These are phyloP conservation scores for Loripinus fragilis DNA, from an alignment of 2,888 invertebrate species.

Conservation along the genomic window DNA sequence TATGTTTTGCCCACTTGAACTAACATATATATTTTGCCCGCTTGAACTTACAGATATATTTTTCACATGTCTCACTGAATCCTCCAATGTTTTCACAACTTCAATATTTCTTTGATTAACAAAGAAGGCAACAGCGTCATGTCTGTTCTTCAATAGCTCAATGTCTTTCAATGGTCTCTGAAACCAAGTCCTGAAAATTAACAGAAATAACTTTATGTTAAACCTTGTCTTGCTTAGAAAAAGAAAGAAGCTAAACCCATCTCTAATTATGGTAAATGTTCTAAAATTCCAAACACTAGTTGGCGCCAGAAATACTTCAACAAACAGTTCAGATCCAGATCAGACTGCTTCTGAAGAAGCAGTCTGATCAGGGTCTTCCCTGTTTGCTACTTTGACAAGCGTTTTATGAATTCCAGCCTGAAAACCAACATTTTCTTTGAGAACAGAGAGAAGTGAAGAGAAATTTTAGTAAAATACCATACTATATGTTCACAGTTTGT, in stretches of 20 bases:
- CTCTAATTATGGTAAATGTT: too few relatives aligned
- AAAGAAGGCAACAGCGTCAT: slow-evolving; percentile 89
- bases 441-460: too few relatives aligned
- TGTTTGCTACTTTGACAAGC: too few relatives aligned
- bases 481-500: too few relatives aligned
- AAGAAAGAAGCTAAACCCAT: not conserved
- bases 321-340: slow-evolving; percentile 12
- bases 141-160: slow-evolving; percentile 86
- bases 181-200: slow-evolving; percentile 86
- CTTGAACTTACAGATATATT: slow-evolving; percentile 88
- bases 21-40: too few relatives aligned
- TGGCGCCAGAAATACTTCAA: not conserved
- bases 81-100: slow-evolving; percentile 87
- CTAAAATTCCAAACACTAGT: not conserved
- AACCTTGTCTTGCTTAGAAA: not conserved
- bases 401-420: too few relatives aligned
- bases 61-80: slow-evolving; percentile 87
- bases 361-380: not conserved
- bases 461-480: too few relatives aligned
- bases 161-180: slow-evolving; percentile 89
- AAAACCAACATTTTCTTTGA: too few relatives aligned
- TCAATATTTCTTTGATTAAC: slow-evolving; percentile 87
- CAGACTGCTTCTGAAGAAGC: not conserved
- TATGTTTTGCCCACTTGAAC: too few relatives aligned
- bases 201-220: not conserved